Base-by-base conservation (phyloP, 53 echinoderm and acorn worm genomes). In the Glandiceps talaboti region DNA sequence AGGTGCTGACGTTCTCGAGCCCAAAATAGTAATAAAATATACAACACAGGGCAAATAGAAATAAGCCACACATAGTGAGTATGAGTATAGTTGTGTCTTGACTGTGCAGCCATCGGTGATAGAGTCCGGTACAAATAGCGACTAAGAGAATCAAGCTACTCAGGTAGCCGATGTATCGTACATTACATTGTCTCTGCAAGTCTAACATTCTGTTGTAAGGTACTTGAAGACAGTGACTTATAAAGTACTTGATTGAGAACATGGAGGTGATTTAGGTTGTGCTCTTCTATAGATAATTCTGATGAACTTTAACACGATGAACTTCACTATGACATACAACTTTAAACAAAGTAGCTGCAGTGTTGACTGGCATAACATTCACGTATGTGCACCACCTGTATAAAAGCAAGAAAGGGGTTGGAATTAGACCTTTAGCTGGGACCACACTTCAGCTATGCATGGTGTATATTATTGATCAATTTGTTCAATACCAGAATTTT, bases 21-120 rank as follows among this genome's bases (percentile, higher is more conserved):
- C 82, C 84, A 27, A 93, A 97, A 83, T 97, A 97, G 77, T 97
- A 97, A 75, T 97, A 97, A 73, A 97, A 82, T 80, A 97, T 97
- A n/a, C 91, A 84, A 31, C 91, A 91, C 72, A 97, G 83, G 73
- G 91, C 86, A 1, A 93, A 91, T 28, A 97, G 85, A 28, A 97
- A 80, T 45, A 97, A 79, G 20, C 97, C 93, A 28, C 83, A 89
- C 25, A 81, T 87, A 10, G 86, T 89, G 14, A 93, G 83, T 28
- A 91, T 88, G 28, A 97, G 80, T 74, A 97, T 82, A 78, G 87
- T 87, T 31, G 86, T 82, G 76, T 93, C 86, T 0, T 81, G 74
- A 12, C 90, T 93, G 75, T 85, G 89, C 28, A 84, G 76, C 93
- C 92, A 97, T 82, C 93, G 83, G 75, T 89, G 83, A 82, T 97